Percentiles rank a stretch among this genome's conserved stretches.
These are phyloP conservation scores for Ceuthmochares aereus DNA, from an alignment of 2,113 vertebrate species.

Conservation along the genomic window DNA sequence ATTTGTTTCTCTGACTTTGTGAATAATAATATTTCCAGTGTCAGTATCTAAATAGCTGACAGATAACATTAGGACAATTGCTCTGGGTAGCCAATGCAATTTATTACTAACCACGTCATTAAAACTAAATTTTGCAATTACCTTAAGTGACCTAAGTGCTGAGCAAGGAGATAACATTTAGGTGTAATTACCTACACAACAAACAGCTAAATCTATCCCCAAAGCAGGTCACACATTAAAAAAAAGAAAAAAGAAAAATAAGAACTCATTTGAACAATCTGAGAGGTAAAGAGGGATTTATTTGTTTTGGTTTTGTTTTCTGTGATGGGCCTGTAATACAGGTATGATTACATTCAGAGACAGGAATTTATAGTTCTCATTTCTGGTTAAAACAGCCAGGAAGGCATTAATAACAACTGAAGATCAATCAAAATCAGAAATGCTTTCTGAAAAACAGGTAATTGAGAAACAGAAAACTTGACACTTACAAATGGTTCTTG, in stretches of 20 bases:
- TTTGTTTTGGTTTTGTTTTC: not conserved
- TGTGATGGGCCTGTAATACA: not conserved
- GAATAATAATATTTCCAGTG: slow-evolving; percentile 53
- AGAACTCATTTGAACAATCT: not conserved
- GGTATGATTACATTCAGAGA: not conserved
- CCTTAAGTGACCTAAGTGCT: slow-evolving; percentile 20
- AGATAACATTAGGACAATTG: slow-evolving; percentile 58
- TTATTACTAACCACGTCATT: slow-evolving; percentile 49
- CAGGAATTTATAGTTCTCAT: not conserved
- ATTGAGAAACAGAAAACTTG: slow-evolving; percentile 22
- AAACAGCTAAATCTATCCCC: not conserved
- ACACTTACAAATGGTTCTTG: not conserved
- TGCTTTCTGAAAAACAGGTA: not conserved
- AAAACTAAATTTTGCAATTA: slow-evolving; percentile 52
- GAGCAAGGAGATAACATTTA: not conserved
- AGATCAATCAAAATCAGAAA: slow-evolving; percentile 30
- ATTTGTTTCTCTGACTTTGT: slow-evolving; percentile 69
- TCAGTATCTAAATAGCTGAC: slow-evolving; percentile 61
- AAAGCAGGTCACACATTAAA: not conserved
- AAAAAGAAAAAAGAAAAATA: not conserved
- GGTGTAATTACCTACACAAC: not conserved
- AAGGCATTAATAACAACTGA: not conserved
- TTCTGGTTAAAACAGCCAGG: not conserved
- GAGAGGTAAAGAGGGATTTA: not conserved
- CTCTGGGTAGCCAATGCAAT: slow-evolving; percentile 34